phyloP scores from a whole-genome alignment of 2,888 invertebrate genomes.

The Himalopsyche tibetana region DNA sequence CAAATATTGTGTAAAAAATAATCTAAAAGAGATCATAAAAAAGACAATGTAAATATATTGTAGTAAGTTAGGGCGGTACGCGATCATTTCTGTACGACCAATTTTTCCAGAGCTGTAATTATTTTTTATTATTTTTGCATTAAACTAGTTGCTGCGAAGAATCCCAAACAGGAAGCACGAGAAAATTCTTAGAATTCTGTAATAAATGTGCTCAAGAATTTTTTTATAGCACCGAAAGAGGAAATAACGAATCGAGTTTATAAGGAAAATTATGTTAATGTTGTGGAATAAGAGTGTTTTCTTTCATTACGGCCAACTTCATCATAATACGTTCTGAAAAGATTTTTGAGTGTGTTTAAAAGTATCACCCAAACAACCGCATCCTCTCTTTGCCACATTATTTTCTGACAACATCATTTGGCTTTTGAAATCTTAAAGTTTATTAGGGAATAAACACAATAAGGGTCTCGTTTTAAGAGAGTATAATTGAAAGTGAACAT shows the following conservation, averaged over 20 bases:
- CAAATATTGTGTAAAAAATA: too few relatives aligned
- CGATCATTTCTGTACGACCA: too few relatives aligned
- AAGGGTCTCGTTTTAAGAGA: slow-evolving; percentile 16
- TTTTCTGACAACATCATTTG: slow-evolving; percentile 15
- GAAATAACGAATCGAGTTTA: slow-evolving; percentile 30
- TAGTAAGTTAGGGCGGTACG: too few relatives aligned
- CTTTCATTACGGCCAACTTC: slow-evolving; percentile 30
- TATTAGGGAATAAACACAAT: slow-evolving; percentile 26
- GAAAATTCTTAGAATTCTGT: background rate
- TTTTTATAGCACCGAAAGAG: background rate
- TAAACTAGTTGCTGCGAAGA: background rate
- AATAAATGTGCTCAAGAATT: background rate
- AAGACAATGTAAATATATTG: too few relatives aligned
- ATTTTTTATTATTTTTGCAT: background rate
- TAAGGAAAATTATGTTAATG: slow-evolving; percentile 29
- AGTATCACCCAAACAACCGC: slow-evolving; percentile 24
- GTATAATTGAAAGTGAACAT: slow-evolving; percentile 12
- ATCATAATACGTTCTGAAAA: slow-evolving; percentile 8
- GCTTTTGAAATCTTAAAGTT: slow-evolving; percentile 30
- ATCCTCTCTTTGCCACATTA: slow-evolving; percentile 26
- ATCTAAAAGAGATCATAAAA: too few relatives aligned
- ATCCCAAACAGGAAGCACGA: background rate
- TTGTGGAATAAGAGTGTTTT: slow-evolving; percentile 9
- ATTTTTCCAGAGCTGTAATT: background rate
- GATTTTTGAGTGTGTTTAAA: slow-evolving; percentile 25